Evolutionary conservation across 2,113 vertebrate genomes (phyloP).

Genomic region (Tychaedon coryphoeus): DNA sequence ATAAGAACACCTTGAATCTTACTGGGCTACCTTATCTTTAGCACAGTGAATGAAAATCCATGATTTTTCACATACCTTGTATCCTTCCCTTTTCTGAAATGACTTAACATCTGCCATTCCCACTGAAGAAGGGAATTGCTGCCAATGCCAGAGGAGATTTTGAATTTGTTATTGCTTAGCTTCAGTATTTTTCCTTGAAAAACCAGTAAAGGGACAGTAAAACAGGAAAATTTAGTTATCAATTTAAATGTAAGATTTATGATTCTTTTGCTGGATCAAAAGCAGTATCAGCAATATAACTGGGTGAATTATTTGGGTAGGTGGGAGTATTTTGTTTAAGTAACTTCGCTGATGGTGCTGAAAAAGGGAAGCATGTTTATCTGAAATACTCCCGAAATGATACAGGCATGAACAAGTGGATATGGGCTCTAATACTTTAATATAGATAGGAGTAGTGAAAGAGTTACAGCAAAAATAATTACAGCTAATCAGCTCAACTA

Average conservation of each 20-base stretch:
- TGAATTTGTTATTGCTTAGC: neutral
- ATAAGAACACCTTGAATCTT: neutral
- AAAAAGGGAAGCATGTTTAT: neutral
- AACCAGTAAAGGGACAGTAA: neutral
- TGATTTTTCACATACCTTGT: neutral
- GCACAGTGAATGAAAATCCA: neutral
- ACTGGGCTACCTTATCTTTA: neutral
- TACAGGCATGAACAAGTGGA: neutral
- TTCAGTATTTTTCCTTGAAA: neutral
- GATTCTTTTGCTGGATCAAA: neutral
- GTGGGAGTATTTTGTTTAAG: neutral
- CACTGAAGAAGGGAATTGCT: neutral
- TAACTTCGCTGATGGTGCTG: neutral
- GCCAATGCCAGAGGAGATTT: neutral
- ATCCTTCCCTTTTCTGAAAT: neutral
- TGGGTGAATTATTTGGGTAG: neutral
- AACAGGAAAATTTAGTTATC: neutral
- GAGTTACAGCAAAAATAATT: neutral
- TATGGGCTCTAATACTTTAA: neutral
- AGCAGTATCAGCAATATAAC: neutral
- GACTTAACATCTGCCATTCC: conserved; percentile 5
- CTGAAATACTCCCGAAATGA: neutral
- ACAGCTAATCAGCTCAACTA: neutral
- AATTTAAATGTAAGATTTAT: neutral
- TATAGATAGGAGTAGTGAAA: neutral